Evolutionary conservation across 2,113 vertebrate genomes (phyloP).

Genomic region (Anoplopoma fimbria): DNA sequence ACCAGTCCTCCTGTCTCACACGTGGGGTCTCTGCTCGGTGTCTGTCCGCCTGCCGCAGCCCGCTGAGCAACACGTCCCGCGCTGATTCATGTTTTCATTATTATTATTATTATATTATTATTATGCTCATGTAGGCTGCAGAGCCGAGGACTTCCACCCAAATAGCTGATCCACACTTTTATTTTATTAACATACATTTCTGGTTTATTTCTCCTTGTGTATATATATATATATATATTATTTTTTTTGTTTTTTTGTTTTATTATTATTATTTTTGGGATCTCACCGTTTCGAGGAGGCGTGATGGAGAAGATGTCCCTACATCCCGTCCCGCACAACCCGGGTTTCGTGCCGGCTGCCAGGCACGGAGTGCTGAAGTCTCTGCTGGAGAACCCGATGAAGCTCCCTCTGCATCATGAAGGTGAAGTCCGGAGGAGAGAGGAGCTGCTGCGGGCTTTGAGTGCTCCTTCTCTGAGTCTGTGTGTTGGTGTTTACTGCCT

Average conservation of each 20-base stretch:
- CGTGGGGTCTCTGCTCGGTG: constrained; percentile 77
- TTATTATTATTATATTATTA: no score
- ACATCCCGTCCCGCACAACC: constrained; percentile 81
- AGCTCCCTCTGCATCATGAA: constrained; percentile 90
- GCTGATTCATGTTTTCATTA: not conserved
- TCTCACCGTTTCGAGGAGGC: constrained; percentile 6
- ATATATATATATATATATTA: no score
- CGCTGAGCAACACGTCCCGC: not conserved
- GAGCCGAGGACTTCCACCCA: not conserved
- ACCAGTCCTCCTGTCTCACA: constrained; percentile 76
- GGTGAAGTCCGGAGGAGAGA: constrained; percentile 3
- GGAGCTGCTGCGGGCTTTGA: no score
- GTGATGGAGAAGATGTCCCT: constrained; percentile 89
- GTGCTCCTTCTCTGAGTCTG: no score
- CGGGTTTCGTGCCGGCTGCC: constrained; percentile 85
- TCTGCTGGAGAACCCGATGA: constrained; percentile 94
- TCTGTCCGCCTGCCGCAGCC: constrained; percentile 21
- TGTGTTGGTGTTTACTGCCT: no score
- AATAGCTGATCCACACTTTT: not conserved
- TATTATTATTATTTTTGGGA: not conserved
- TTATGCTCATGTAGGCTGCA: not conserved
- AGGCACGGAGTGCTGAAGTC: constrained; percentile 94
- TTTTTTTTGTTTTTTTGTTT: no score
- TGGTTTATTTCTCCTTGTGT: no score
- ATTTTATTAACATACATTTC: no score